Evolutionary conservation across 23 tunicate genomes (phyloP).

Genomic region (Halocynthia roretzi): DNA sequence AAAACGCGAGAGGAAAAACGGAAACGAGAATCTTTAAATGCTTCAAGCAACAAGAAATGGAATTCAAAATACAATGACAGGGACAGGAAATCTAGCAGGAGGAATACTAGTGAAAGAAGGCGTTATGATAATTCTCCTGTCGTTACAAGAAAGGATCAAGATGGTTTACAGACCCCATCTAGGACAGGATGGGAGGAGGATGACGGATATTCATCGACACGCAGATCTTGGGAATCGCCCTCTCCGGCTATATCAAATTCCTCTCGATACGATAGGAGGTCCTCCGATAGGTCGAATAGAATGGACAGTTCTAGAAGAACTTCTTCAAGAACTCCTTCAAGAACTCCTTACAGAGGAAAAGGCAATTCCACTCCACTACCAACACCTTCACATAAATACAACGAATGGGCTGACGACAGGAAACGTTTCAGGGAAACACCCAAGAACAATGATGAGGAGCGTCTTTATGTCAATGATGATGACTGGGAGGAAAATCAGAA

Average conservation of each 20-base stretch:
- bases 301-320: slow-evolving; percentile 20
- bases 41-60: slow-evolving; percentile 10
- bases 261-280: not conserved
- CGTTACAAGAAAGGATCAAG: not conserved
- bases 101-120: slow-evolving; percentile 30
- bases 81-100: slow-evolving; percentile 1
- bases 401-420: slow-evolving; percentile 70
- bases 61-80: not conserved
- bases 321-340: no score
- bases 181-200: slow-evolving; percentile 77
- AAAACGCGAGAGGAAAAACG: slow-evolving; percentile 52
- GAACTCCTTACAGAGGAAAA: not conserved
- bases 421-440: slow-evolving; percentile 32
- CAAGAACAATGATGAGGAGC: slow-evolving; percentile 1
- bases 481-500: slow-evolving; percentile 86
- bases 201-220: slow-evolving; percentile 39
- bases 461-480: slow-evolving; percentile 25
- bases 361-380: slow-evolving; percentile 78
- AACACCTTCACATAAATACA: slow-evolving; percentile 94
- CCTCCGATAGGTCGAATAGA: not conserved
- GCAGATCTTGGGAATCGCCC: slow-evolving; percentile 90
- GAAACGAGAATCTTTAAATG: slow-evolving; percentile 32
- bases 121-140: slow-evolving; percentile 12
- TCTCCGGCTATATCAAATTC: slow-evolving; percentile 61
- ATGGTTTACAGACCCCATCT: slow-evolving; percentile 15